These are phyloP conservation scores for Rhopalosiphum maidis DNA, from an alignment of 1,140 invertebrate species.

Conservation along the genomic window DNA sequence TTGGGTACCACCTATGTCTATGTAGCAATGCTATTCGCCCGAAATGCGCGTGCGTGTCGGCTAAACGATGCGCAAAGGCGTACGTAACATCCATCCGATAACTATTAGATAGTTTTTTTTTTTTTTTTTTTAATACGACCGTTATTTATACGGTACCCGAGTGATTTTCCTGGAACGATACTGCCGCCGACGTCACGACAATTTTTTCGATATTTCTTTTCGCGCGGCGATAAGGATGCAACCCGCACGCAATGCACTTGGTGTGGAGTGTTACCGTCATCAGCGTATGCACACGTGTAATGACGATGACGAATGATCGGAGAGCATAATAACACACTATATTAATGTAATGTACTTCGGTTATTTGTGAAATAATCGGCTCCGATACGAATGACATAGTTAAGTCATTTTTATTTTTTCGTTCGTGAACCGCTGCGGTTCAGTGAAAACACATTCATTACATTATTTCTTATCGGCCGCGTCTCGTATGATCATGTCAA, in stretches of 20 bases:
- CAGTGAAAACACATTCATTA: too few species aligned
- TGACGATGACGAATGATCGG: not conserved
- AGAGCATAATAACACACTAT: too few species aligned
- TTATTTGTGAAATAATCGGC: not conserved
- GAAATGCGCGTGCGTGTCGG: not conserved
- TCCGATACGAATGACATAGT: not conserved
- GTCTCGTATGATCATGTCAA: too few species aligned
- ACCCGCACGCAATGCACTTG: not conserved
- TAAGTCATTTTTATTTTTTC: too few species aligned
- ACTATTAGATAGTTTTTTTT: not conserved
- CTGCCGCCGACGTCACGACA: too few species aligned
- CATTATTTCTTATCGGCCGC: too few species aligned
- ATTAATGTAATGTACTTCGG: too few species aligned
- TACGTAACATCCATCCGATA: not conserved
- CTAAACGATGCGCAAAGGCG: not conserved
- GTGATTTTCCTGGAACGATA: not conserved
- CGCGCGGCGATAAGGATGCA: too few species aligned
- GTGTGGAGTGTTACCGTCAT: not conserved
- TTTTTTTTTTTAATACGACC: not conserved
- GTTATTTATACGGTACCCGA: not conserved
- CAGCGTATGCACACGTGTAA: not conserved
- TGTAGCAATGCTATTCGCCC: not conserved
- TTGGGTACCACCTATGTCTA: not conserved
- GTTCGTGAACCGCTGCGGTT: too few species aligned
- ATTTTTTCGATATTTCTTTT: not conserved